Evolutionary conservation across 2,888 invertebrate species (phyloP).

Genomic region (Drosophila nr. perissopoda): DNA sequence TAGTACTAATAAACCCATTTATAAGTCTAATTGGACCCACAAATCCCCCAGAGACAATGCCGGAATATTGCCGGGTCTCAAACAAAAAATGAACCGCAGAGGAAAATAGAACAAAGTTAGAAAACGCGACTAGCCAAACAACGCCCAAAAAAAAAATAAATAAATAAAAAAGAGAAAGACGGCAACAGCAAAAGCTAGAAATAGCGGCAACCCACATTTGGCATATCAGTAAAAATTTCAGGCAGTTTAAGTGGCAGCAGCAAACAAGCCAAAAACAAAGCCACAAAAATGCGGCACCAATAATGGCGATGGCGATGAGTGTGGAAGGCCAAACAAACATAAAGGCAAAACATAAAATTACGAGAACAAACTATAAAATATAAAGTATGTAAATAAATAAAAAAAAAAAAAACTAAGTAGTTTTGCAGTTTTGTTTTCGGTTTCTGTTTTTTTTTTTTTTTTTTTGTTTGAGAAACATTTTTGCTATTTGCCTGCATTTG

Average conservation of each 20-base stretch:
- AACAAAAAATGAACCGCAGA: not conserved
- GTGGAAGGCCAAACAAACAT: slow-evolving; percentile 36
- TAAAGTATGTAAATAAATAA: slow-evolving; percentile 30
- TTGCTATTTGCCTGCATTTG: not conserved
- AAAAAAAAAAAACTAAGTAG: slow-evolving; percentile 30
- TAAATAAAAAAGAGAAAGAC: not conserved
- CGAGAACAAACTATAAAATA: slow-evolving; percentile 35
- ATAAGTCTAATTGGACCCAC: slow-evolving; percentile 1
- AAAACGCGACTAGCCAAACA: not conserved
- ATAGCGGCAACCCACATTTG: slow-evolving; percentile 27
- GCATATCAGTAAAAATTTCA: slow-evolving; percentile 23
- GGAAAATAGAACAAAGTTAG: not conserved
- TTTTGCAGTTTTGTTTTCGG: slow-evolving; percentile 19
- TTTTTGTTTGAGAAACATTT: not conserved
- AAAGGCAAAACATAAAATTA: slow-evolving; percentile 44
- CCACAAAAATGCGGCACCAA: slow-evolving; percentile 42
- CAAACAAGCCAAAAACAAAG: slow-evolving; percentile 41
- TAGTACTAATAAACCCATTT: slow-evolving; percentile 3
- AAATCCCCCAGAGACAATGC: slow-evolving; percentile 6
- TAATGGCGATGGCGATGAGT: slow-evolving; percentile 13
- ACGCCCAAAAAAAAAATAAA: not conserved
- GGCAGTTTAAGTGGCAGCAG: slow-evolving; percentile 26
- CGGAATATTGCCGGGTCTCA: not conserved
- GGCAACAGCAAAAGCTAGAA: not conserved
- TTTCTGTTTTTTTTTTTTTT: not conserved